These are phyloP conservation scores for Asobara japonica DNA, from an alignment of 1,140 invertebrate species.

Conservation along the genomic window DNA sequence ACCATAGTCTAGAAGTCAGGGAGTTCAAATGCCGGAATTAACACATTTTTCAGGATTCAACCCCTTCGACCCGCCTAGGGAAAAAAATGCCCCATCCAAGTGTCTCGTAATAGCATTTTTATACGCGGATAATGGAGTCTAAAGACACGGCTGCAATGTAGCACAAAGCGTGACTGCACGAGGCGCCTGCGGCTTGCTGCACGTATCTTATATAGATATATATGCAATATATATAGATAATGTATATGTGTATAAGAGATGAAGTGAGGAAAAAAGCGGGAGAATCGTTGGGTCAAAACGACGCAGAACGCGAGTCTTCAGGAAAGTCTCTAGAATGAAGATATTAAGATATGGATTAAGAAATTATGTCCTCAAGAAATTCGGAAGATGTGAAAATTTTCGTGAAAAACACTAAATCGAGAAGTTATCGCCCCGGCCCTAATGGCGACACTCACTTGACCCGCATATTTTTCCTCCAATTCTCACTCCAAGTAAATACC, in stretches of 20 bases:
- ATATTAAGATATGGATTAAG: too few species aligned
- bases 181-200: conserved; percentile 24
- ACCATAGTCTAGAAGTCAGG: background rate
- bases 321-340: too few species aligned
- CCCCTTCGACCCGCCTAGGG: background rate
- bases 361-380: too few species aligned
- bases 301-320: background rate
- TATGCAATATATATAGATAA: too few species aligned
- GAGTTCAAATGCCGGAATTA: conserved; percentile 3
- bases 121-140: conserved; percentile 41
- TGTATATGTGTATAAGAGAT: conserved; percentile 24
- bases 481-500: conserved; percentile 27
- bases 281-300: background rate
- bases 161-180: conserved; percentile 38
- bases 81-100: conserved; percentile 1
- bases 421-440: too few species aligned
- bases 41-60: conserved; percentile 14
- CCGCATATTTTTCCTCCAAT: background rate
- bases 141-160: conserved; percentile 38
- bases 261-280: conserved; percentile 4
- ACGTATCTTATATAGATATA: too few species aligned
- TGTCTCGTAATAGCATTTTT: conserved; percentile 38
- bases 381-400: too few species aligned
- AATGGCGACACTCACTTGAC: too few species aligned
- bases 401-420: too few species aligned